Conservation (phyloP, 2,113 vertebrate species). For the Cichladusa arquata region DNA sequence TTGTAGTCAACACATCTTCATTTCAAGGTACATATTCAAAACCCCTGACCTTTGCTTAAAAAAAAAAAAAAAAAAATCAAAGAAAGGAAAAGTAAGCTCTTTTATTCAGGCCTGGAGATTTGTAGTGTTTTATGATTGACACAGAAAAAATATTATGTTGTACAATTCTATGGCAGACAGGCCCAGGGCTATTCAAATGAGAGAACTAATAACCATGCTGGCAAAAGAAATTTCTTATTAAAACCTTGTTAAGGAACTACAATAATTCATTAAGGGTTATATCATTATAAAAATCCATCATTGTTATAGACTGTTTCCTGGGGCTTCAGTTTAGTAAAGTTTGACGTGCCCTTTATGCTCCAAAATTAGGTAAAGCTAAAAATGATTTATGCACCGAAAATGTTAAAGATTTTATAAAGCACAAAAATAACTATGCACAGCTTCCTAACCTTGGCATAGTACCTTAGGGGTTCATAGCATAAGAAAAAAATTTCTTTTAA, state of each 20-base stretch:
- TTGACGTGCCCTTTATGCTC: slow-evolving; percentile 65
- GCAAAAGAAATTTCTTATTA: slow-evolving; percentile 70
- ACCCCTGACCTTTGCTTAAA: background rate
- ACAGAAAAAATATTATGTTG: slow-evolving; percentile 67
- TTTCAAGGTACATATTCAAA: slow-evolving; percentile 45
- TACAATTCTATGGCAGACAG: slow-evolving; percentile 53
- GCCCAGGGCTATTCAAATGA: slow-evolving; percentile 65
- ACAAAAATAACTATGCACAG: slow-evolving; percentile 43
- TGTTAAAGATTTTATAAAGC: slow-evolving; percentile 55
- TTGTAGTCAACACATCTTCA: slow-evolving; percentile 1
- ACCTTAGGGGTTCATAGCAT: slow-evolving; percentile 18
- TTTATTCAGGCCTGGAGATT: slow-evolving; percentile 47
- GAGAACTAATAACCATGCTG: slow-evolving; percentile 63
- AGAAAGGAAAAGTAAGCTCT: slow-evolving; percentile 9
- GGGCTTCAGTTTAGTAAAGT: slow-evolving; percentile 62
- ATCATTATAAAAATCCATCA: slow-evolving; percentile 74
- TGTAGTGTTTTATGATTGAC: slow-evolving; percentile 52
- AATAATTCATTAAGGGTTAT: slow-evolving; percentile 74
- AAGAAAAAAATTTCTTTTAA: background rate
- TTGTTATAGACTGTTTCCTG: slow-evolving; percentile 56
- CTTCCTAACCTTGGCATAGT: background rate
- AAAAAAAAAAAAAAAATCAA: background rate
- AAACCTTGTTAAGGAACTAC: slow-evolving; percentile 69
- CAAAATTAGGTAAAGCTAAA: slow-evolving; percentile 69
- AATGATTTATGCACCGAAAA: slow-evolving; percentile 54